Conservation (phyloP, 2,888 invertebrate genomes). For the Tenthredo scrophulariae region DNA sequence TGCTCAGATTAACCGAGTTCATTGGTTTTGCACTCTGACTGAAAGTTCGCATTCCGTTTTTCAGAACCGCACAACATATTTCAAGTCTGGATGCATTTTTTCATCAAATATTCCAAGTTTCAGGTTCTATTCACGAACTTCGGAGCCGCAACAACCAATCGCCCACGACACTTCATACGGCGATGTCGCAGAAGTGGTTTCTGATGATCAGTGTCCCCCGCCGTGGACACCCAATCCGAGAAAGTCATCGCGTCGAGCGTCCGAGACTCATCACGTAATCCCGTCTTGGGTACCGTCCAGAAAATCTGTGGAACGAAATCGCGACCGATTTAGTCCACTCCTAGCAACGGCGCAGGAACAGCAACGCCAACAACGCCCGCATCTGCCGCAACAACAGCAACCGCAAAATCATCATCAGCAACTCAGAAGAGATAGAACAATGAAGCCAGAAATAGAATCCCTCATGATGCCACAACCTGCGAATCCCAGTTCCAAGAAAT, state of each 20-base stretch:
- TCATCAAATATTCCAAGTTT: background rate
- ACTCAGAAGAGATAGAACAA: conserved; percentile 17
- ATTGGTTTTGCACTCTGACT: background rate
- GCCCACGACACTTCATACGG: conserved; percentile 55
- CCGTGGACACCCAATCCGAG: conserved; percentile 49
- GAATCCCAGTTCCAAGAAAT: conserved; percentile 58
- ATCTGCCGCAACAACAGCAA: background rate
- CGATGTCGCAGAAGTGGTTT: conserved; percentile 59
- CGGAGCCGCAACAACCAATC: conserved; percentile 29
- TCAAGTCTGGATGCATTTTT: background rate
- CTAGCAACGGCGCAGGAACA: background rate
- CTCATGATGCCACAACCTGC: conserved; percentile 56
- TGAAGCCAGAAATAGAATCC: conserved; percentile 63
- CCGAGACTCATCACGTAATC: conserved; percentile 52
- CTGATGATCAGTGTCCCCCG: conserved; percentile 62
- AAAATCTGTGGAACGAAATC: conserved; percentile 47
- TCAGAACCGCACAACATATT: background rate
- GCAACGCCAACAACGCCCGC: conserved; percentile 7
- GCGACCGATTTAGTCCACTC: background rate
- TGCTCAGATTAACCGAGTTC: background rate
- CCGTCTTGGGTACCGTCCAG: conserved; percentile 58
- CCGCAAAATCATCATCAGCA: conserved; percentile 31
- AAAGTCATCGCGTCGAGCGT: conserved; percentile 6
- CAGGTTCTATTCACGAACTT: conserved; percentile 28
- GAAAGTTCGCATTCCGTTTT: background rate